phyloP scores from a whole-genome alignment of 2,888 invertebrate species.

The Agrotis clavis region DNA sequence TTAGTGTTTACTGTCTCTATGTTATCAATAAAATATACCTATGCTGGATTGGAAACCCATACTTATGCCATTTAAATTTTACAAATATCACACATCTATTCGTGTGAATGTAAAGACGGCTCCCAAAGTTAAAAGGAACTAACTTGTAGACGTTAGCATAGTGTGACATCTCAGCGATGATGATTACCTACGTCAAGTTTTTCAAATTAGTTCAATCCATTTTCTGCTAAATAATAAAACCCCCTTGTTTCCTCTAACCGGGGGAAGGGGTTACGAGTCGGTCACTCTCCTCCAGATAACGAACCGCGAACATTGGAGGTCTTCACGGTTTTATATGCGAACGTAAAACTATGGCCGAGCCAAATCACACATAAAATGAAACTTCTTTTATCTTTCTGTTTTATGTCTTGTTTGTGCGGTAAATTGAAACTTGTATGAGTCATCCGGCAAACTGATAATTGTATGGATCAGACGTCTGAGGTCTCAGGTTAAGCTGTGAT shows the following conservation, averaged over 20 bases:
- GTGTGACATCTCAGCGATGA: not conserved
- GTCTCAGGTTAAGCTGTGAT: too few relatives aligned
- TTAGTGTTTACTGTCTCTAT: too few relatives aligned
- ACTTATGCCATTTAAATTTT: too few relatives aligned
- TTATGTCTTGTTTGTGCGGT: conserved; percentile 12
- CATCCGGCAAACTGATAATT: not conserved
- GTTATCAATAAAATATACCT: too few relatives aligned
- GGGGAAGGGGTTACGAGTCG: not conserved
- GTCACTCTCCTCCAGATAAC: conserved; percentile 20
- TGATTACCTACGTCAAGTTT: not conserved
- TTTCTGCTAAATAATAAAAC: conserved; percentile 8
- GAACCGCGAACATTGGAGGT: conserved; percentile 17
- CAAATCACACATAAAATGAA: conserved; percentile 30
- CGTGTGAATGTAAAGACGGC: too few relatives aligned
- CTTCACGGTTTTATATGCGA: conserved; percentile 30
- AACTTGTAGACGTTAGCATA: too few relatives aligned
- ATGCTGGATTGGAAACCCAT: too few relatives aligned
- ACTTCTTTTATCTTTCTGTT: conserved; percentile 26
- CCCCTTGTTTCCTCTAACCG: not conserved
- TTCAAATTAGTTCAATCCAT: not conserved
- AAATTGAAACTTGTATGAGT: conserved; percentile 1
- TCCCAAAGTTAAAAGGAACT: too few relatives aligned
- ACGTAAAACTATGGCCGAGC: conserved; percentile 35
- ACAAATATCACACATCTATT: too few relatives aligned
- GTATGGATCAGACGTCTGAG: not conserved